These are phyloP conservation scores for Lophius piscatorius DNA, from an alignment of 2,113 vertebrate genomes.

Conservation along the genomic window DNA sequence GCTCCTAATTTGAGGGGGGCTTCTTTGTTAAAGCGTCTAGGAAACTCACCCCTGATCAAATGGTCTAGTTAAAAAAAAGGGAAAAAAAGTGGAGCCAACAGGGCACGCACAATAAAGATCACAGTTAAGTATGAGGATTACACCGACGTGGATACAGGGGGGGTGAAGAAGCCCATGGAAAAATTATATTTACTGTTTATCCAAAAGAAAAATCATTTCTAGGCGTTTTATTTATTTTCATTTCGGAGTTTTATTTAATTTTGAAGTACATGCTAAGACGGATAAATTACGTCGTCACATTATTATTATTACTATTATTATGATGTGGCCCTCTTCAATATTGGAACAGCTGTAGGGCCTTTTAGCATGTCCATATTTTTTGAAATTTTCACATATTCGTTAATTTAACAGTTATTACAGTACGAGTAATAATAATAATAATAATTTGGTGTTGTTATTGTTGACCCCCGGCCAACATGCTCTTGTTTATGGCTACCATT, in stretches of 20 bases:
- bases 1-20: slow-evolving; percentile 86
- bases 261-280: no score
- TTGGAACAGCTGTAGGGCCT: no score
- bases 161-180: slow-evolving; percentile 17
- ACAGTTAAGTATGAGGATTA: slow-evolving; percentile 69
- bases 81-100: slow-evolving; percentile 57
- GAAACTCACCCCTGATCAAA: slow-evolving; percentile 73
- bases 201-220: no score
- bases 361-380: no score
- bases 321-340: no score
- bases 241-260: no score
- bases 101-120: slow-evolving; percentile 57
- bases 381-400: not conserved
- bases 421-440: slow-evolving; percentile 35
- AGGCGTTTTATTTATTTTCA: no score
- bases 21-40: slow-evolving; percentile 73
- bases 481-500: slow-evolving; percentile 77
- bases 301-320: not conserved
- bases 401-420: not conserved
- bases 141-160: slow-evolving; percentile 50
- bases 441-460: slow-evolving; percentile 42
- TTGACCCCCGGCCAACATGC: slow-evolving; percentile 68
- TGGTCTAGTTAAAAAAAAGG: slow-evolving; percentile 56
- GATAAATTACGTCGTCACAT: no score
- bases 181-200: no score